phyloP scores from a whole-genome alignment of 2,113 vertebrate species.

The Bombycilla garrulus region DNA sequence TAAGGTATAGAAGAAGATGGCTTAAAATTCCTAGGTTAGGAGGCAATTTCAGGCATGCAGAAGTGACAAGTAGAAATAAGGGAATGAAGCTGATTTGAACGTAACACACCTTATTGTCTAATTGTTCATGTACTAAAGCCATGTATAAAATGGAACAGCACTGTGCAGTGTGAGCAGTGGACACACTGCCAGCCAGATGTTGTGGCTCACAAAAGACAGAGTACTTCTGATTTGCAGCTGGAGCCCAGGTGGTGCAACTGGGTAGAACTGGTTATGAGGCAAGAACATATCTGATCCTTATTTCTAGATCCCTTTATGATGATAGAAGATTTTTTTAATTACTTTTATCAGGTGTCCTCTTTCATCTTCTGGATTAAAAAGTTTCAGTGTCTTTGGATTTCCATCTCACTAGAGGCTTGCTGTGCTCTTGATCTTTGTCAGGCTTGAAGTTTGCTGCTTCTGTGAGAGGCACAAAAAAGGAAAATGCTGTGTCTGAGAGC shows the following conservation, averaged over 20 bases:
- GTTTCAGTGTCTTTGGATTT: not conserved
- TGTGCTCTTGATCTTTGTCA: not conserved
- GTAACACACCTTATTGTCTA: not conserved
- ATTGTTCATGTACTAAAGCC: not conserved
- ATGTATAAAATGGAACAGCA: not conserved
- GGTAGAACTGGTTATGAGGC: not conserved
- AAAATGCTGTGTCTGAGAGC: not conserved
- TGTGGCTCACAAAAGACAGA: not conserved
- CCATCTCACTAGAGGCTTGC: not conserved
- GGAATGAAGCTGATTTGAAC: not conserved
- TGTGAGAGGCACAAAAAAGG: not conserved
- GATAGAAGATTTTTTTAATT: not conserved
- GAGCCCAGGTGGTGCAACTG: not conserved
- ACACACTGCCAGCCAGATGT: fast-evolving
- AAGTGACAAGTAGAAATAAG: too few species aligned
- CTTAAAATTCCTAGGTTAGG: too few species aligned
- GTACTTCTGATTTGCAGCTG: not conserved
- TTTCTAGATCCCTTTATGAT: not conserved
- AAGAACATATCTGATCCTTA: not conserved
- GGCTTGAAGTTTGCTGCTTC: not conserved
- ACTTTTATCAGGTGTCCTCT: not conserved
- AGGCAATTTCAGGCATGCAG: too few species aligned
- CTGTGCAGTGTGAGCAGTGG: not conserved
- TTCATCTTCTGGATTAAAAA: not conserved
- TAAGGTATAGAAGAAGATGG: too few species aligned